These are phyloP conservation scores for Nesoenas mayeri DNA, from an alignment of 2,113 vertebrate species.

Conservation along the genomic window DNA sequence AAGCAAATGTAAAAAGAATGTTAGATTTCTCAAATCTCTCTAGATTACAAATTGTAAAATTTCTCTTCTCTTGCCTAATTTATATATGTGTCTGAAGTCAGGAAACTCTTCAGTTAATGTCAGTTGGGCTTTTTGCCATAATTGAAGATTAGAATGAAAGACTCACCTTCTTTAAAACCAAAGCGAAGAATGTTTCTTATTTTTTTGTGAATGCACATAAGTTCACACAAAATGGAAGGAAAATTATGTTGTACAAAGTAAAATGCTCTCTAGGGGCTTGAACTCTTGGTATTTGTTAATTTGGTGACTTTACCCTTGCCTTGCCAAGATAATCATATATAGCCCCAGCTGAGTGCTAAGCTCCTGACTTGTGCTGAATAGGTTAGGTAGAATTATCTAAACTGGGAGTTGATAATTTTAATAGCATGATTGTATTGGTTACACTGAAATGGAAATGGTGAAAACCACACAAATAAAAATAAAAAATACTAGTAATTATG, in stretches of 20 bases:
- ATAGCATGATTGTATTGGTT: neutral
- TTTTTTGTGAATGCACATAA: neutral
- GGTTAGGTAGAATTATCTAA: neutral
- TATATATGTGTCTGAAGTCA: neutral
- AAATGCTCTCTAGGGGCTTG: neutral
- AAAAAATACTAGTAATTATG: neutral
- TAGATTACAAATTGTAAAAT: neutral
- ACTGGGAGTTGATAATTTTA: neutral
- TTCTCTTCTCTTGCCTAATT: neutral
- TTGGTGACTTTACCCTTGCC: neutral
- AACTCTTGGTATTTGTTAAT: neutral
- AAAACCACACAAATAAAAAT: neutral
- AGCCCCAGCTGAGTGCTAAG: neutral
- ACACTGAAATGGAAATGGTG: neutral
- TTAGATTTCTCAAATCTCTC: neutral
- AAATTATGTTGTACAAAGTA: neutral
- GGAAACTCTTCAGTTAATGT: neutral
- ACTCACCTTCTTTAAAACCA: neutral
- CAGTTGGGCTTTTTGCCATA: neutral
- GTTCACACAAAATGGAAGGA: neutral
- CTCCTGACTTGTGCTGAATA: neutral
- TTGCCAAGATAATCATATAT: neutral
- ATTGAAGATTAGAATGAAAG: neutral
- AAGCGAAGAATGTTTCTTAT: neutral
- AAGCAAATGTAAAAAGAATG: neutral